Conservation (phyloP, 2,113 vertebrate genomes). For the Antechinus flavipes region DNA sequence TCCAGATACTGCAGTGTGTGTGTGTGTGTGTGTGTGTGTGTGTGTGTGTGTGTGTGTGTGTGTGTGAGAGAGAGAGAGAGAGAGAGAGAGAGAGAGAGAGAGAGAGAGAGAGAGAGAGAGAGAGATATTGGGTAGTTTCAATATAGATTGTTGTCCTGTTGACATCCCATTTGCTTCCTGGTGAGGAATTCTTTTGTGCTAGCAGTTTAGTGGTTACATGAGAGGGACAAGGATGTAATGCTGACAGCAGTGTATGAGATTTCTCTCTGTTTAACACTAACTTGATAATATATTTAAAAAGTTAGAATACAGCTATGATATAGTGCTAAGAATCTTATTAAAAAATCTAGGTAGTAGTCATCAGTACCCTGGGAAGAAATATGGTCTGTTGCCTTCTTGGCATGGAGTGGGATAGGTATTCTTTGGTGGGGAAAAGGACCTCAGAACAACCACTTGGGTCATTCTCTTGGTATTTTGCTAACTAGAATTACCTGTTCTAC, state of each 20-base stretch:
- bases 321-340: conserved; percentile 38
- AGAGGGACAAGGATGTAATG: conserved; percentile 2
- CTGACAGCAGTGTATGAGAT: background rate
- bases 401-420: background rate
- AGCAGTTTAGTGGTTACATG: background rate
- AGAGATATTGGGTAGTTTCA: background rate
- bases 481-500: conserved; percentile 67
- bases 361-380: conserved; percentile 52
- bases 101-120: too few relatives aligned
- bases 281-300: conserved; percentile 17
- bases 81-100: too few relatives aligned
- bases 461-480: conserved; percentile 63
- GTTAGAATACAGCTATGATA: conserved; percentile 52
- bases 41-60: too few relatives aligned
- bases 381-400: conserved; percentile 46
- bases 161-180: background rate
- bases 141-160: background rate
- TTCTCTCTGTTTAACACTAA: background rate
- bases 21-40: background rate
- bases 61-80: too few relatives aligned
- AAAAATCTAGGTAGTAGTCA: conserved; percentile 55
- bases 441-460: conserved; percentile 59
- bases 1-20: background rate
- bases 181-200: background rate
- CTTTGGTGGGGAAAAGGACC: conserved; percentile 45